phyloP scores from a whole-genome alignment of 1,140 invertebrate species.

The Diachasma alloeum region DNA sequence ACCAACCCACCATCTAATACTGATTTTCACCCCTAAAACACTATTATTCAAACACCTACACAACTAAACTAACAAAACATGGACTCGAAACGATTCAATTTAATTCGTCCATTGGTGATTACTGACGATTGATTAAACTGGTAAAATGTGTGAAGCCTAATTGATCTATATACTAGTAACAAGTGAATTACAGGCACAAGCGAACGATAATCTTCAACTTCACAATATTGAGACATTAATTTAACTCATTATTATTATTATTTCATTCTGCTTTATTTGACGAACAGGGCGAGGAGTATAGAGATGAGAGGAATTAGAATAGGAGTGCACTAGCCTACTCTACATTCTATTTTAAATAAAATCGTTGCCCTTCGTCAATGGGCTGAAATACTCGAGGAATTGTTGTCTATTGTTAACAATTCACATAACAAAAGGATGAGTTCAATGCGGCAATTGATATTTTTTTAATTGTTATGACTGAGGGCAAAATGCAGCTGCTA shows the following conservation, averaged over 20 bases:
- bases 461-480: not conserved
- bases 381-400: not conserved
- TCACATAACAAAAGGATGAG: not conserved
- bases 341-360: conserved; percentile 35
- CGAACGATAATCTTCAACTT: conserved; percentile 42
- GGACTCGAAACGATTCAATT: not conserved
- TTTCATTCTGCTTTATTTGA: conserved; percentile 33
- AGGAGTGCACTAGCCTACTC: conserved; percentile 50
- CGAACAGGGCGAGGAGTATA: conserved; percentile 35
- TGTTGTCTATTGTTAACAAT: conserved; percentile 16
- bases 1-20: conserved; percentile 41
- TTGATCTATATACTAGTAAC: not conserved
- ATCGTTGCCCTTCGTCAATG: not conserved
- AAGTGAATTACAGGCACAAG: conserved; percentile 24
- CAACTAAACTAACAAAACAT: not conserved
- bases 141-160: conserved; percentile 8
- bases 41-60: not conserved
- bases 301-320: conserved; percentile 35
- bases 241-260: conserved; percentile 18
- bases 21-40: not conserved
- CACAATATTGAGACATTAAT: not conserved
- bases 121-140: not conserved
- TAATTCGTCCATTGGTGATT: not conserved
- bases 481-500: conserved; percentile 22
- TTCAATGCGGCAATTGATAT: not conserved